Evolutionary conservation across 2,113 vertebrate species (phyloP).

Genomic region (Ciconia boyciana): DNA sequence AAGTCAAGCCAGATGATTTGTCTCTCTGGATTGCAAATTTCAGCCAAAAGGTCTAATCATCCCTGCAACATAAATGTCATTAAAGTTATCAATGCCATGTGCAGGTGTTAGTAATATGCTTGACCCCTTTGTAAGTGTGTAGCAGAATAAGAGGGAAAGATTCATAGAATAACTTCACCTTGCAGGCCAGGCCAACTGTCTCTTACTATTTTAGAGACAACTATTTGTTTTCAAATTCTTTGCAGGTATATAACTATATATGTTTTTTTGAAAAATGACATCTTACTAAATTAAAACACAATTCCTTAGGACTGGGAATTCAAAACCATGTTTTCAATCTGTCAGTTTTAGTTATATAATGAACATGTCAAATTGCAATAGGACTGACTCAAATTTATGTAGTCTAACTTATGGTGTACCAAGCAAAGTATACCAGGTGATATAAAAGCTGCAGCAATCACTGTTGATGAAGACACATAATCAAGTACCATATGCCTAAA

Average conservation of each 20-base stretch:
- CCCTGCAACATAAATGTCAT: not conserved
- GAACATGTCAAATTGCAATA: not conserved
- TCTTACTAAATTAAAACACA: not conserved
- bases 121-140: not conserved
- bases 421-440: not conserved
- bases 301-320: slow-evolving; percentile 15
- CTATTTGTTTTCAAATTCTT: not conserved
- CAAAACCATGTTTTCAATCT: slow-evolving; percentile 28
- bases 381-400: not conserved
- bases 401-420: not conserved
- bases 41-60: not conserved
- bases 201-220: not conserved
- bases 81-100: not conserved
- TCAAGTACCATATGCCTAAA: not conserved
- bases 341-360: slow-evolving; percentile 25
- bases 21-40: not conserved
- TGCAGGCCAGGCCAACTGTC: not conserved
- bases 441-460: not conserved
- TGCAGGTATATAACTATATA: not conserved
- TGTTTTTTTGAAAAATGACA: not conserved
- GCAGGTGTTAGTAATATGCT: not conserved
- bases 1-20: not conserved
- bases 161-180: not conserved
- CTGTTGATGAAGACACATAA: slow-evolving; percentile 5
- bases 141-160: not conserved